These are phyloP conservation scores for Emmelina monodactyla DNA, from an alignment of 2,888 invertebrate species.

Conservation along the genomic window DNA sequence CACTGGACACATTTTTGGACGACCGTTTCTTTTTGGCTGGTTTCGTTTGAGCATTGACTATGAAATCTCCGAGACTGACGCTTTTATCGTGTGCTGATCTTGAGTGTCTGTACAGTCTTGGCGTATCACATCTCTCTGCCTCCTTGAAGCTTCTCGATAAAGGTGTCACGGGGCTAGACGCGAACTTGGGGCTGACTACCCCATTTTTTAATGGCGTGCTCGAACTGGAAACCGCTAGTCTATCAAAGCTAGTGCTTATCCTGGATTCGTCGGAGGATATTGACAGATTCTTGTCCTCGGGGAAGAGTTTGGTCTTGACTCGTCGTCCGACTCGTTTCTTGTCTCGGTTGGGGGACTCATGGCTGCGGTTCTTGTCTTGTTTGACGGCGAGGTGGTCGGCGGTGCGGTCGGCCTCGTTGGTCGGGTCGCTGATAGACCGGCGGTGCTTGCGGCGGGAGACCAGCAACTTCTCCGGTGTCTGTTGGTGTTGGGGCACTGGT, in stretches of 20 bases:
- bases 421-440: constrained; percentile 47
- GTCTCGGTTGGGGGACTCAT: constrained; percentile 41
- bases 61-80: not conserved
- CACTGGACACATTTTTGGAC: constrained; percentile 2
- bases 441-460: constrained; percentile 34
- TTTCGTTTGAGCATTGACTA: not conserved
- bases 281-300: constrained; percentile 38
- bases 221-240: constrained; percentile 31
- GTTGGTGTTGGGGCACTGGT: constrained; percentile 33
- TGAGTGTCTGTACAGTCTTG: constrained; percentile 11
- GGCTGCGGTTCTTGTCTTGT: constrained; percentile 24
- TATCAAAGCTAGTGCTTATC: constrained; percentile 32
- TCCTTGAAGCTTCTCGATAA: constrained; percentile 29
- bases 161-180: constrained; percentile 40
- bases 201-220: constrained; percentile 48
- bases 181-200: constrained; percentile 8
- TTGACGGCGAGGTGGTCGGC: constrained; percentile 33
- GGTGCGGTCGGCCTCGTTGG: constrained; percentile 34
- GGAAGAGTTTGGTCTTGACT: constrained; percentile 50
- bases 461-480: constrained; percentile 44
- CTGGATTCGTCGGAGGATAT: constrained; percentile 45
- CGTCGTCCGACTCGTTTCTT: constrained; percentile 32
- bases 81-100: not conserved
- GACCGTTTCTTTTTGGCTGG: constrained; percentile 1
- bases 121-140: constrained; percentile 14